Conservation (phyloP, 2,888 invertebrate species). For the Sesia bembeciformis region DNA sequence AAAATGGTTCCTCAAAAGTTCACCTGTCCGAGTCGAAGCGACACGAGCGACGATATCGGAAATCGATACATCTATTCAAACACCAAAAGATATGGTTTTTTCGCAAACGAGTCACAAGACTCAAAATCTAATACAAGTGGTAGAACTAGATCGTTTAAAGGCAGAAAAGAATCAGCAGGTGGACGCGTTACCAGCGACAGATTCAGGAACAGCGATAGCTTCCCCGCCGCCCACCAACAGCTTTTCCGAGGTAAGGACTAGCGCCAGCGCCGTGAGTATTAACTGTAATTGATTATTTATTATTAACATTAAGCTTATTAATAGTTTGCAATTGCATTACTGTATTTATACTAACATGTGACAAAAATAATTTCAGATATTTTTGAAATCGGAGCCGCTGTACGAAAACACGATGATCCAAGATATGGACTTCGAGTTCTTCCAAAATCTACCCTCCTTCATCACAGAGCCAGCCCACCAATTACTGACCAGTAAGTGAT, state of each 20-base stretch:
- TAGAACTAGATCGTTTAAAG: slow-evolving; percentile 70
- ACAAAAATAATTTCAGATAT: slow-evolving; percentile 47
- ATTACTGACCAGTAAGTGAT: slow-evolving; percentile 50
- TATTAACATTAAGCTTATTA: slow-evolving; percentile 37
- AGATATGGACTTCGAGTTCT: slow-evolving; percentile 78
- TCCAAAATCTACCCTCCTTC: slow-evolving; percentile 77
- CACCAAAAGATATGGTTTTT: slow-evolving; percentile 72
- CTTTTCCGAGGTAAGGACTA: slow-evolving; percentile 61
- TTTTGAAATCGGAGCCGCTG: slow-evolving; percentile 59
- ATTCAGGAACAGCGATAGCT: slow-evolving; percentile 35
- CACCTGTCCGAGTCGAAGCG: slow-evolving; percentile 70
- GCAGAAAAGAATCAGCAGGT: slow-evolving; percentile 54
- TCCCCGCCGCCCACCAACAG: slow-evolving; percentile 42
- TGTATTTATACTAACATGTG: slow-evolving; percentile 28
- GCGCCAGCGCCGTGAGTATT: slow-evolving; percentile 49
- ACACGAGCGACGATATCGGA: slow-evolving; percentile 70
- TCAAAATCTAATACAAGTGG: slow-evolving; percentile 67
- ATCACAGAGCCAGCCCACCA: slow-evolving; percentile 61
- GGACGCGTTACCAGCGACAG: slow-evolving; percentile 40
- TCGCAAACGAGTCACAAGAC: slow-evolving; percentile 69
- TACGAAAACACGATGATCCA: slow-evolving; percentile 60
- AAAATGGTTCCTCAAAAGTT: slow-evolving; percentile 73
- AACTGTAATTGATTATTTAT: slow-evolving; percentile 17
- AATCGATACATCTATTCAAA: slow-evolving; percentile 53
- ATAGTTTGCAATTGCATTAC: slow-evolving; percentile 22